phyloP scores from a whole-genome alignment of 1,140 invertebrate genomes.

The Scaptodrosophila lebanonensis region DNA sequence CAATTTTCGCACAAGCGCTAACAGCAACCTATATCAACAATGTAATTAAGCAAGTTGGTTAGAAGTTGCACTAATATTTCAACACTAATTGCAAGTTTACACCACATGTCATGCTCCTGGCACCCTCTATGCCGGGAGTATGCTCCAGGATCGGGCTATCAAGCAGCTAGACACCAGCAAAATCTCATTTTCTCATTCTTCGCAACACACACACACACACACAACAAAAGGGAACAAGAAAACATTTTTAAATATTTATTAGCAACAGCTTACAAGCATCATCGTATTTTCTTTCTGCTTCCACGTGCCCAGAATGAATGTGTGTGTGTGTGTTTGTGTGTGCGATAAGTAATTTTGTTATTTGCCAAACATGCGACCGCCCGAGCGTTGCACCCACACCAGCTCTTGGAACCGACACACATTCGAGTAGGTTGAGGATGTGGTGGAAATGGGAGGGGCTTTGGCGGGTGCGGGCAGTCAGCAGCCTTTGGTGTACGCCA shows the following conservation, averaged over 20 bases:
- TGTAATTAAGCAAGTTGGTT: too few species aligned
- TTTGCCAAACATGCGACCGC: conserved; percentile 62
- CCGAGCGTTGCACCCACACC: background rate
- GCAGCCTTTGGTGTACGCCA: conserved; percentile 44
- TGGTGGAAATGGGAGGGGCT: too few species aligned
- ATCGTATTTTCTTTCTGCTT: conserved; percentile 41
- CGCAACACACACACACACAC: conserved; percentile 15
- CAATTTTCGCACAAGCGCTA: too few species aligned
- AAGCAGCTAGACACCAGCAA: conserved; percentile 12
- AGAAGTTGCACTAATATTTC: too few species aligned
- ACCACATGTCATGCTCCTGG: background rate
- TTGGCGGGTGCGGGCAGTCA: background rate
- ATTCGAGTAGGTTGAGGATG: too few species aligned
- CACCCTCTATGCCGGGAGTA: too few species aligned
- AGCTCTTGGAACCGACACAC: too few species aligned
- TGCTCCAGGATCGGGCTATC: conserved; percentile 13
- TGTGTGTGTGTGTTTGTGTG: conserved; percentile 19
- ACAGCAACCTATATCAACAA: too few species aligned
- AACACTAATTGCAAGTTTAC: conserved; percentile 28
- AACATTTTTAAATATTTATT: conserved; percentile 75
- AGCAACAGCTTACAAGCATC: conserved; percentile 64
- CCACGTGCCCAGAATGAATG: conserved; percentile 24
- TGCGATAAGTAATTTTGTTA: conserved; percentile 70
- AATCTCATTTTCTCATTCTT: conserved; percentile 60
- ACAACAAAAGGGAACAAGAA: conserved; percentile 11